Evolutionary conservation across 1,140 invertebrate genomes (phyloP).

Genomic region (Agrilus planipennis): DNA sequence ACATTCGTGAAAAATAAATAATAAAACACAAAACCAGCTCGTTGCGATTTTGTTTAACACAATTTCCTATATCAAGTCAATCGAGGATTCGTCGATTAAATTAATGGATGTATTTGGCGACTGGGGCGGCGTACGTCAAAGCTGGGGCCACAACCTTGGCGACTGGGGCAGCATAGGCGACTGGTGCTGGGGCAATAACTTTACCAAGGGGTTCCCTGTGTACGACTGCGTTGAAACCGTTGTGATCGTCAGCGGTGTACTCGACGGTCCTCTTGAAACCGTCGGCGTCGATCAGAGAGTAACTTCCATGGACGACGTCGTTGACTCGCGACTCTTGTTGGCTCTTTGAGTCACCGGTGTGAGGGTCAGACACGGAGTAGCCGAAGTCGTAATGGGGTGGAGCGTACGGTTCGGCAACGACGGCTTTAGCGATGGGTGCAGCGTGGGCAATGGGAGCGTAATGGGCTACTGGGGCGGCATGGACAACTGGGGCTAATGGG

Average conservation of each 20-base stretch:
- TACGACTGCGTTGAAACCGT: slow-evolving; percentile 37
- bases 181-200: slow-evolving; percentile 18
- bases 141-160: slow-evolving; percentile 14
- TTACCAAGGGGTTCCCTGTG: slow-evolving; percentile 30
- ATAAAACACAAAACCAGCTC: too few species aligned
- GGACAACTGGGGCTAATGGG: slow-evolving; percentile 12
- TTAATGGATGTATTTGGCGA: too few species aligned
- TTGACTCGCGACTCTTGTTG: slow-evolving; percentile 20
- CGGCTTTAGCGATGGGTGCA: slow-evolving; percentile 22
- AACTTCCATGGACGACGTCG: slow-evolving; percentile 21
- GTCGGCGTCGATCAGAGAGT: slow-evolving; percentile 39
- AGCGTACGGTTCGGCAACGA: slow-evolving; percentile 28
- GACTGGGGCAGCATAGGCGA: slow-evolving; percentile 13
- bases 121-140: slow-evolving; percentile 10
- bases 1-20: too few species aligned
- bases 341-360: slow-evolving; percentile 32
- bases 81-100: too few species aligned
- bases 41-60: too few species aligned
- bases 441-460: slow-evolving; percentile 31
- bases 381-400: slow-evolving; percentile 21
- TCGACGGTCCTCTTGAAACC: slow-evolving; percentile 39
- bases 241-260: slow-evolving; percentile 39
- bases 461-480: slow-evolving; percentile 15
- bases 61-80: too few species aligned
- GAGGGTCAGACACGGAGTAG: slow-evolving; percentile 33